phyloP scores from a whole-genome alignment of 1,140 invertebrate genomes.

The Nephila pilipes region DNA sequence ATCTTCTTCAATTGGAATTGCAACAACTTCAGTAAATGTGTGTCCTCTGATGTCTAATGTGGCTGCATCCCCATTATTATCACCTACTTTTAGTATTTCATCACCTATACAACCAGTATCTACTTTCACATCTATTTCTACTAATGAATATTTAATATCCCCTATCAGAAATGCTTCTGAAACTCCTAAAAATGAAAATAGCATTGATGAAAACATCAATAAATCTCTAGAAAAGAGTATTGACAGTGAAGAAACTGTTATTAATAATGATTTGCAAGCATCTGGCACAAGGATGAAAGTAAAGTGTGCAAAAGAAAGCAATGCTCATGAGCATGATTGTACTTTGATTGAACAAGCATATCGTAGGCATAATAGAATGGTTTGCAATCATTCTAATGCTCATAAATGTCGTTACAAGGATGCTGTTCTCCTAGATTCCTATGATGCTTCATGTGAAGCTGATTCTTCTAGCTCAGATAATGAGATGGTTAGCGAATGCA shows the following conservation, averaged over 20 bases:
- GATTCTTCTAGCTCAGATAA: conserved; percentile 77
- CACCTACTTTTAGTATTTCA: conserved; percentile 52
- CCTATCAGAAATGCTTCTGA: conserved; percentile 22
- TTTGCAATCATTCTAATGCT: not conserved
- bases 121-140: conserved; percentile 44
- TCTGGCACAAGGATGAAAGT: conserved; percentile 62
- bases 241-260: conserved; percentile 56
- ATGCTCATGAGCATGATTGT: conserved; percentile 52
- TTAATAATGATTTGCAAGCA: not conserved
- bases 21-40: conserved; percentile 8
- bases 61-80: conserved; percentile 55
- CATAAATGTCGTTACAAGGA: conserved; percentile 61
- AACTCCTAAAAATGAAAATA: conserved; percentile 62
- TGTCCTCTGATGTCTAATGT: conserved; percentile 51
- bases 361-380: conserved; percentile 33
- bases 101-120: conserved; percentile 34
- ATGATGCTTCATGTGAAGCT: conserved; percentile 77
- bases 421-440: conserved; percentile 66
- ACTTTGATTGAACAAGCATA: conserved; percentile 39
- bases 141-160: conserved; percentile 53
- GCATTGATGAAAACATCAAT: conserved; percentile 47
- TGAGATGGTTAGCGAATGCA: conserved; percentile 78
- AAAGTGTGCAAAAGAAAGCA: conserved; percentile 33
- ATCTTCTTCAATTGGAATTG: not conserved
- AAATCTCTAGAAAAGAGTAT: conserved; percentile 71